Evolutionary conservation across 2,113 vertebrate genomes (phyloP).

Genomic region (Herpailurus yagouaroundi): DNA sequence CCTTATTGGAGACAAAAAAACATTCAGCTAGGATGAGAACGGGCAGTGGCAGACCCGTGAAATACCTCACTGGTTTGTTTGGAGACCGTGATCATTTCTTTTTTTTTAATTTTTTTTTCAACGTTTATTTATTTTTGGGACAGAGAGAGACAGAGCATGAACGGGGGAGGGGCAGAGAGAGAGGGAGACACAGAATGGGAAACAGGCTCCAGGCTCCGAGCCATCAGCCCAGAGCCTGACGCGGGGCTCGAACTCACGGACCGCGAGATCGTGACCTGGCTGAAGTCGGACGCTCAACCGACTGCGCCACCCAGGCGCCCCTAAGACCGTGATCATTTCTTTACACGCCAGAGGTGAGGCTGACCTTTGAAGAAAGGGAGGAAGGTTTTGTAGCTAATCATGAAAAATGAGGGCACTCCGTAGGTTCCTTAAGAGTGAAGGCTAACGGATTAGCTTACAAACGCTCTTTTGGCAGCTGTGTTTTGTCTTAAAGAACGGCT

Average conservation of each 20-base stretch:
- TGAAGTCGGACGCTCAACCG: too few species aligned
- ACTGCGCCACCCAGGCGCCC: too few species aligned
- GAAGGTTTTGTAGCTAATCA: background rate
- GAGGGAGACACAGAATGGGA: too few species aligned
- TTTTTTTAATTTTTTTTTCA: too few species aligned
- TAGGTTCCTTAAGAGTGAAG: conserved; percentile 34
- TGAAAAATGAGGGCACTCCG: background rate
- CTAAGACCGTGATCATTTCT: background rate
- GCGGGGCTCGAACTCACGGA: too few species aligned
- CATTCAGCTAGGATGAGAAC: background rate
- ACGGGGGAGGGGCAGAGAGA: too few species aligned
- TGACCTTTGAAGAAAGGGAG: conserved; percentile 35
- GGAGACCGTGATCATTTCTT: background rate
- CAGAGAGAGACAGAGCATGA: too few species aligned
- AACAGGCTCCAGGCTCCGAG: too few species aligned
- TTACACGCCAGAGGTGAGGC: background rate
- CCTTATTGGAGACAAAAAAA: background rate
- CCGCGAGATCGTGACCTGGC: too few species aligned
- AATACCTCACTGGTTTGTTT: background rate
- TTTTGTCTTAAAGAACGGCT: conserved; percentile 55
- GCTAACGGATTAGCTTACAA: conserved; percentile 30
- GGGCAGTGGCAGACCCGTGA: background rate
- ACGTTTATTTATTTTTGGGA: too few species aligned
- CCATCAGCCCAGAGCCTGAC: too few species aligned
- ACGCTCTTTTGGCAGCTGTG: background rate